Conservation (phyloP, 2,888 invertebrate genomes). For the Nephrotoma guestfalica region DNA sequence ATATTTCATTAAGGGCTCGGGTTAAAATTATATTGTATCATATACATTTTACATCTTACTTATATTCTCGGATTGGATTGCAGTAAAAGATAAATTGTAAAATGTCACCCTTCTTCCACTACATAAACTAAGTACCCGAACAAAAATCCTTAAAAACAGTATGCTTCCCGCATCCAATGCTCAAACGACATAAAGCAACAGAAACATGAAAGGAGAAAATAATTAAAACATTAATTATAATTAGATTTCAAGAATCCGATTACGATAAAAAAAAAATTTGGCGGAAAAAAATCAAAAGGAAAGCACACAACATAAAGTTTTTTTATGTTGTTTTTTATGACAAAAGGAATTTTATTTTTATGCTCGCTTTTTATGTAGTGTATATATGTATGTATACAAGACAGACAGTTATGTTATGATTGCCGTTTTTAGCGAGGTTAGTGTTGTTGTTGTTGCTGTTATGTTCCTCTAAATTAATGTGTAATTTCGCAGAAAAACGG, state of each 20-base stretch:
- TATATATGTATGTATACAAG: not conserved
- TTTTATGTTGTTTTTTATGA: not conserved
- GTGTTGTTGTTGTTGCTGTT: not conserved
- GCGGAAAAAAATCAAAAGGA: not conserved
- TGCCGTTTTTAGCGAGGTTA: not conserved
- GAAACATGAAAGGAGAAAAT: not conserved
- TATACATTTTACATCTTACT: too few relatives aligned
- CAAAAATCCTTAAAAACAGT: not conserved
- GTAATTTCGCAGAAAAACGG: not conserved
- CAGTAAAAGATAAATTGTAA: not conserved
- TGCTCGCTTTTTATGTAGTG: not conserved
- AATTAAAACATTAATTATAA: not conserved
- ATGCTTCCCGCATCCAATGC: not conserved
- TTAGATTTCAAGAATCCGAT: not conserved
- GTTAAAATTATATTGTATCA: too few relatives aligned
- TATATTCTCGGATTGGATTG: not conserved
- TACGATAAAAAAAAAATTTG: not conserved
- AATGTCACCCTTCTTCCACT: not conserved
- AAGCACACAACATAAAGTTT: not conserved
- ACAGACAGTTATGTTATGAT: not conserved
- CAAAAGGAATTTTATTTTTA: not conserved
- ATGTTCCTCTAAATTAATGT: not conserved
- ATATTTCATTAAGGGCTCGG: too few relatives aligned
- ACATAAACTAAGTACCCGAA: not conserved
- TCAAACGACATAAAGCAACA: not conserved